Conservation (phyloP, 1,140 invertebrate genomes). For the Helicoverpa armigera region DNA sequence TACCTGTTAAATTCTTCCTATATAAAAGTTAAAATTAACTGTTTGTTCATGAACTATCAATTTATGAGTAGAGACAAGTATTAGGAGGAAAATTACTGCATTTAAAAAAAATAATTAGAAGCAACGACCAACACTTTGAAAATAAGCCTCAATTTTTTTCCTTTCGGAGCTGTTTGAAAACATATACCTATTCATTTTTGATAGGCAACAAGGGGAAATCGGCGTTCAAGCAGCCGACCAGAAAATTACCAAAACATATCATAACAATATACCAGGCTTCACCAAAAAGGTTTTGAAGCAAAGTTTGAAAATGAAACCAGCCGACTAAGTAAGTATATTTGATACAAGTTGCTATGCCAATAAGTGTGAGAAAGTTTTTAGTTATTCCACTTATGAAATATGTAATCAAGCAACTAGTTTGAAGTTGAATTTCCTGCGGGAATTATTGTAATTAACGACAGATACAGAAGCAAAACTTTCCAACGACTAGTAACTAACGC, state of each 20-base stretch:
- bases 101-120: no score
- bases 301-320: constrained; percentile 30
- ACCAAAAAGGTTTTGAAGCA: not conserved
- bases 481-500: not conserved
- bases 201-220: constrained; percentile 29
- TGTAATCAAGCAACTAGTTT: constrained; percentile 46
- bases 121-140: no score
- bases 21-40: no score
- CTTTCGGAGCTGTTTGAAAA: constrained; percentile 19
- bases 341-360: constrained; percentile 27
- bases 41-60: no score
- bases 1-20: no score
- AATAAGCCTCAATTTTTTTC: not conserved
- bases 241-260: constrained; percentile 37
- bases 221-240: not conserved
- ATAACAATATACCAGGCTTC: constrained; percentile 17
- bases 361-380: constrained; percentile 20
- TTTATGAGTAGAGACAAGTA: no score
- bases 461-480: constrained; percentile 6
- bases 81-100: no score
- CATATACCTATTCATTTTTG: not conserved
- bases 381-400: constrained; percentile 37
- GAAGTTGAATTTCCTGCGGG: constrained; percentile 46
- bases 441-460: constrained; percentile 37
- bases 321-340: constrained; percentile 7